Conservation (phyloP, 2,797 vertebrate genomes). For the Squalus acanthias region DNA sequence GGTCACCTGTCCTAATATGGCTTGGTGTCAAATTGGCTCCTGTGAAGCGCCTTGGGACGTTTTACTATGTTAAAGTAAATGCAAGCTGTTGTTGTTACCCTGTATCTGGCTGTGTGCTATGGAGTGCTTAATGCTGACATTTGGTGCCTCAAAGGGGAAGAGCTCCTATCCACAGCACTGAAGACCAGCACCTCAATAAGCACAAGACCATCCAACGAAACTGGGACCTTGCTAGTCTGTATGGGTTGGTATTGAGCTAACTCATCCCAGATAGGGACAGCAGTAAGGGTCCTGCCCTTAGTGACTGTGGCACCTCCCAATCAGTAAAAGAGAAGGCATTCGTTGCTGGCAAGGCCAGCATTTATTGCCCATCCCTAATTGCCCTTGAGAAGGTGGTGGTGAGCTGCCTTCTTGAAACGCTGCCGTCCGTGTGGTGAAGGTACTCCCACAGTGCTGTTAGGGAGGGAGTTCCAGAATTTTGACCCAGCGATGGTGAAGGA, state of each 20-base stretch:
- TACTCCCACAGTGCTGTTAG: background rate
- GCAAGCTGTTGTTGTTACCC: background rate
- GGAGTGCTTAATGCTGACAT: background rate
- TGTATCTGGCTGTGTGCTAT: background rate
- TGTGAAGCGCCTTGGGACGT: background rate
- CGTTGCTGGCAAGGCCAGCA: background rate
- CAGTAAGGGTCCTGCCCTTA: background rate
- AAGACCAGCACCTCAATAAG: background rate
- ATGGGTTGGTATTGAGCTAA: too few relatives aligned
- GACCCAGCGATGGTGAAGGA: background rate
- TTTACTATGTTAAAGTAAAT: background rate
- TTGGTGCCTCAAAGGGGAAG: too few relatives aligned
- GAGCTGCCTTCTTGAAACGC: background rate
- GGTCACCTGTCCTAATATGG: background rate
- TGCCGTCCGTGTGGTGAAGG: background rate
- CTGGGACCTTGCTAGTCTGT: too few relatives aligned
- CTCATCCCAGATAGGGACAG: background rate
- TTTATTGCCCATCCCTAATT: background rate
- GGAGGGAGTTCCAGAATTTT: background rate
- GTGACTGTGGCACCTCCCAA: background rate
- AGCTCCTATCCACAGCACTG: too few relatives aligned
- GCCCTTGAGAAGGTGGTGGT: background rate
- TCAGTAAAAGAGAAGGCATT: background rate
- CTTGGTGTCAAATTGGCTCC: background rate
- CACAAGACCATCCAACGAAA: too few relatives aligned